Evolutionary conservation across 1,140 invertebrate genomes (phyloP).

Genomic region (Danaus plexippus): DNA sequence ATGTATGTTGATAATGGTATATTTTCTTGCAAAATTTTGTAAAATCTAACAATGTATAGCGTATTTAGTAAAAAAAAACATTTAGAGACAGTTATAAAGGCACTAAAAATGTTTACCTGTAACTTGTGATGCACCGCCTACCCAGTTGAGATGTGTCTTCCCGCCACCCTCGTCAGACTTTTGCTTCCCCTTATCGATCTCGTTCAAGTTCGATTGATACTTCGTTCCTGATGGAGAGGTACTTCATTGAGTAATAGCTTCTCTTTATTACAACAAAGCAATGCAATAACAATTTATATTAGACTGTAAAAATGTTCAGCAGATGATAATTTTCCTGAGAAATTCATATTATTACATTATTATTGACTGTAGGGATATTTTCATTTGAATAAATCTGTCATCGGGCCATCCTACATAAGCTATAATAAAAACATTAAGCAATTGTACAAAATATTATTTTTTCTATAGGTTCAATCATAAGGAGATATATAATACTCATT

Average conservation of each 20-base stretch:
- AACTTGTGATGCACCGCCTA: slow-evolving; percentile 58
- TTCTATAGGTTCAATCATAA: not conserved
- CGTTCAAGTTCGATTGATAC: slow-evolving; percentile 64
- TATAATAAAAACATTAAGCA: too few species aligned
- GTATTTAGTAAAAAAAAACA: too few species aligned
- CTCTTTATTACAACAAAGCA: slow-evolving; percentile 8
- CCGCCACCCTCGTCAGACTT: slow-evolving; percentile 65
- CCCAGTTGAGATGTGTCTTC: slow-evolving; percentile 64
- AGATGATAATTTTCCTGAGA: too few species aligned
- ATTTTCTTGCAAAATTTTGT: too few species aligned
- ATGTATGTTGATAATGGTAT: too few species aligned
- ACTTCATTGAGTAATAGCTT: slow-evolving; percentile 17
- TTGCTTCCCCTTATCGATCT: slow-evolving; percentile 66
- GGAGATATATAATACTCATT: slow-evolving; percentile 32
- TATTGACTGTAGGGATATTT: too few species aligned
- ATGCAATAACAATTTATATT: slow-evolving; percentile 6
- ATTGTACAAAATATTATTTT: too few species aligned
- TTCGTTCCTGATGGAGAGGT: slow-evolving; percentile 50
- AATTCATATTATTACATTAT: too few species aligned
- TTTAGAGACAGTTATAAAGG: not conserved
- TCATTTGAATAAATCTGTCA: too few species aligned
- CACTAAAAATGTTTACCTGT: slow-evolving; percentile 43
- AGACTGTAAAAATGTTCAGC: too few species aligned
- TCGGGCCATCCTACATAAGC: too few species aligned
- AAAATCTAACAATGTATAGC: too few species aligned